These are phyloP conservation scores for Oryzias celebensis DNA, from an alignment of 2,113 vertebrate genomes.

Conservation along the genomic window DNA sequence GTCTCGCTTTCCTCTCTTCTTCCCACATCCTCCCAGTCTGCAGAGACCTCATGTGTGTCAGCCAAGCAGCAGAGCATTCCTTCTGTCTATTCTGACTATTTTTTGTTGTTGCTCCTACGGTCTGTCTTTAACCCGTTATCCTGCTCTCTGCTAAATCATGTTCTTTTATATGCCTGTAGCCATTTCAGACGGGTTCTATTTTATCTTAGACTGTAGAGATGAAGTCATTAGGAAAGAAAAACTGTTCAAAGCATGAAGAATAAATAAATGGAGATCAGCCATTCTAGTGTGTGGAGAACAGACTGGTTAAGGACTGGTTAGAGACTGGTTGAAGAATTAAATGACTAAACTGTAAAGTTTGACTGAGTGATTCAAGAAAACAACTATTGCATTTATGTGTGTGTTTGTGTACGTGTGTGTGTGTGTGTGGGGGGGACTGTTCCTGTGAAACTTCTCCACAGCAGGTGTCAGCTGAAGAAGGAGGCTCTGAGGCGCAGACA, in stretches of 20 bases:
- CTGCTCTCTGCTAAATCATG: slow-evolving; percentile 9
- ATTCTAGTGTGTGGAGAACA: background rate
- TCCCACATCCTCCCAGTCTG: slow-evolving; percentile 58
- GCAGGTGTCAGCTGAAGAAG: slow-evolving; percentile 67
- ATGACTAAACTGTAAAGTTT: background rate
- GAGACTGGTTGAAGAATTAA: background rate
- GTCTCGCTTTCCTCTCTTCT: slow-evolving; percentile 59
- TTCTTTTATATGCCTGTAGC: slow-evolving; percentile 3
- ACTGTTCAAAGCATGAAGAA: background rate
- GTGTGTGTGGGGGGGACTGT: background rate
- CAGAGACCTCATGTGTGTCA: slow-evolving; percentile 72
- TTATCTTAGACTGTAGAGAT: background rate
- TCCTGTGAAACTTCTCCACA: slow-evolving; percentile 54
- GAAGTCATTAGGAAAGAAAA: background rate
- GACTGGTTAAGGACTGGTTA: background rate
- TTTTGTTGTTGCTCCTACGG: slow-evolving; percentile 44
- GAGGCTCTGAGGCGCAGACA: slow-evolving; percentile 51
- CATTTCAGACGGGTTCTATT: background rate
- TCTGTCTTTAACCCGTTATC: slow-evolving; percentile 39
- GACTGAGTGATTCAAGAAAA: background rate
- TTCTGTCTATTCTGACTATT: slow-evolving; percentile 62
- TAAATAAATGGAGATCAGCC: background rate
- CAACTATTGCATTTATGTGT: background rate
- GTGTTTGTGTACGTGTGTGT: too few relatives aligned
- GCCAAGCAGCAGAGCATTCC: slow-evolving; percentile 70